These are phyloP conservation scores for Gorsachius goisagi DNA, from an alignment of 2,113 vertebrate species.

Conservation along the genomic window DNA sequence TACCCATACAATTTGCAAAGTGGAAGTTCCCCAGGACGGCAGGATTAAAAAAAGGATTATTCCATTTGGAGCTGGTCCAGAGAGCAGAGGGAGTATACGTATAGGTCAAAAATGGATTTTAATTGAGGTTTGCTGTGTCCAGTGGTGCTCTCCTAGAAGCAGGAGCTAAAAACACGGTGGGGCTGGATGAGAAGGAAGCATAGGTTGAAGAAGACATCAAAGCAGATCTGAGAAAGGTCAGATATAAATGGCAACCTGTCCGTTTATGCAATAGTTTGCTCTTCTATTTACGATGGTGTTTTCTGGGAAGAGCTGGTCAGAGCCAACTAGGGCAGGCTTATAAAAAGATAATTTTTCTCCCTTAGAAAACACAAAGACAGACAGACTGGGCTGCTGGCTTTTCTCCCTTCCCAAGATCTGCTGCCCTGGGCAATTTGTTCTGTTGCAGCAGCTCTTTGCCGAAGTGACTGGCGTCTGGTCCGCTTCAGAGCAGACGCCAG, in stretches of 20 bases:
- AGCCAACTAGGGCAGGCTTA: slow-evolving; percentile 63
- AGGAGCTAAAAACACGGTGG: background rate
- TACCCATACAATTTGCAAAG: background rate
- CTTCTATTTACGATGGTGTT: slow-evolving; percentile 55
- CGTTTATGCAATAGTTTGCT: slow-evolving; percentile 34
- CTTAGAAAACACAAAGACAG: slow-evolving; percentile 63
- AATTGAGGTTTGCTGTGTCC: background rate
- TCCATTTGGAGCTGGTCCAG: background rate
- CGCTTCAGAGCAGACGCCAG: slow-evolving; percentile 58
- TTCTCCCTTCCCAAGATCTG: slow-evolving; percentile 56
- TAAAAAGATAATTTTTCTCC: slow-evolving; percentile 60
- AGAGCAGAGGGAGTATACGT: background rate
- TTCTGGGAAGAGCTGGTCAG: slow-evolving; percentile 60
- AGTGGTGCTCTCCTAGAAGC: background rate
- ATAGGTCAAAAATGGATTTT: background rate
- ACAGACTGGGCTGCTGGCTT: slow-evolving; percentile 57
- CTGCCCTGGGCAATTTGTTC: slow-evolving; percentile 66
- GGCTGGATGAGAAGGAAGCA: background rate
- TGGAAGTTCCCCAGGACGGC: background rate
- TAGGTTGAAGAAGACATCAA: background rate
- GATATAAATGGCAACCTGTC: slow-evolving; percentile 49
- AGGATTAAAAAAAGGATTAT: background rate
- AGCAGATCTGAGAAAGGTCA: slow-evolving; percentile 50
- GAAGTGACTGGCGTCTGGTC: slow-evolving; percentile 61
- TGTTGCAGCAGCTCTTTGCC: slow-evolving; percentile 62